These are phyloP conservation scores for Xiphorhynchus erythropygius DNA, from an alignment of 2,797 vertebrate species.

Conservation along the genomic window DNA sequence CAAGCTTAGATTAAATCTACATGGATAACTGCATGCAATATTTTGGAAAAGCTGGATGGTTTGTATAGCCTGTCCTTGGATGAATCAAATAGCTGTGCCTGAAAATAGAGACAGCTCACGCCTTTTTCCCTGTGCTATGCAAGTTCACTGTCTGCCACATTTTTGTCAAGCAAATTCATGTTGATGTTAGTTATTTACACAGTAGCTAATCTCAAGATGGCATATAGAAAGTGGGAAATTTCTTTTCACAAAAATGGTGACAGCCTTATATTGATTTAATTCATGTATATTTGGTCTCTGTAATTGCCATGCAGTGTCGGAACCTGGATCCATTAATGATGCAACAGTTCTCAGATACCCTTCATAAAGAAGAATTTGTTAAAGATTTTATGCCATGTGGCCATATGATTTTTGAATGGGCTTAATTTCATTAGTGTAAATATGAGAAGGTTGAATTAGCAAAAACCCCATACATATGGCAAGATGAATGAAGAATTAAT, in stretches of 20 bases:
- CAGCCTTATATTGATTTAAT: conserved; percentile 12
- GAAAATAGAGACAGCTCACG: not conserved
- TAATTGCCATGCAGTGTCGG: not conserved
- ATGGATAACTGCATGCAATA: not conserved
- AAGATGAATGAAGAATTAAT: not conserved
- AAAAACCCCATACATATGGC: not conserved
- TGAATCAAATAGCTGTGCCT: conserved; percentile 1
- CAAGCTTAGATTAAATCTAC: not conserved
- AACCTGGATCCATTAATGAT: not conserved
- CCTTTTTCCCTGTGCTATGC: not conserved
- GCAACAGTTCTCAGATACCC: not conserved
- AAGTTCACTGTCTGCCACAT: conserved; percentile 20
- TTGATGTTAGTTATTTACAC: conserved; percentile 9
- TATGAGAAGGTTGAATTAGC: not conserved
- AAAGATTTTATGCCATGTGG: not conserved
- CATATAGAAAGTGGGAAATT: conserved; percentile 30
- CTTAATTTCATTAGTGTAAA: not conserved
- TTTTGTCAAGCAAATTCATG: conserved; percentile 30
- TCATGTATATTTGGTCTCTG: not conserved
- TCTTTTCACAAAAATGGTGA: not conserved
- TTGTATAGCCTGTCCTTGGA: not conserved
- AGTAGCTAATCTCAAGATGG: conserved; percentile 23
- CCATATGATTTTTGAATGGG: not conserved
- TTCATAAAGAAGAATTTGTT: conserved; percentile 15
- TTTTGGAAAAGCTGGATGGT: not conserved